phyloP scores from a whole-genome alignment of 2,113 vertebrate species.

The Chloroceryle aenea region DNA sequence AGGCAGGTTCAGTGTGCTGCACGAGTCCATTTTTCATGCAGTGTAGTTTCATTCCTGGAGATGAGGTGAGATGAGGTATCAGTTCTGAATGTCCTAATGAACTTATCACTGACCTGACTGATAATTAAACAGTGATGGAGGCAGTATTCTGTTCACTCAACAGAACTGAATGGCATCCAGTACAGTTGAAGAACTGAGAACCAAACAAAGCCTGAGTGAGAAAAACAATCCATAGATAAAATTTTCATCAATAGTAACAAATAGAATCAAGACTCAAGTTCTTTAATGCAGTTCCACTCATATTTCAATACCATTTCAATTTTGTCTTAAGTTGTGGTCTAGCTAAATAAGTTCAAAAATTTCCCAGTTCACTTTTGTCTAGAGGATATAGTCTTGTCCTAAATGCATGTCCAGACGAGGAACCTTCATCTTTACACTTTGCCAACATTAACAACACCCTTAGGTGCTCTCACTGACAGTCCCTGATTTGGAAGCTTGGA shows the following conservation, averaged over 20 bases:
- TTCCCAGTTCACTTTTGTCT: background rate
- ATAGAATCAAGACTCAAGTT: background rate
- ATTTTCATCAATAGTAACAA: background rate
- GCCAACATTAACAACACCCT: background rate
- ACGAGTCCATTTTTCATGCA: accelerated
- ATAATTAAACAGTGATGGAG: background rate
- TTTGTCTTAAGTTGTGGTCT: background rate
- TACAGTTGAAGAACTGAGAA: background rate
- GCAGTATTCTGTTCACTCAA: background rate
- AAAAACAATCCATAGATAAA: background rate
- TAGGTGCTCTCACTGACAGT: background rate
- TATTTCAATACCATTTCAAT: background rate
- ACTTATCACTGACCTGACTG: background rate
- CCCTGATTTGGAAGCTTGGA: background rate
- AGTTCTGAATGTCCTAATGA: background rate
- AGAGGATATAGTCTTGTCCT: background rate
- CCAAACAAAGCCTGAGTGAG: background rate
- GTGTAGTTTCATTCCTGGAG: background rate
- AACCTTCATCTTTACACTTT: background rate
- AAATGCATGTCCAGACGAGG: background rate
- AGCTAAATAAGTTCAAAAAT: background rate
- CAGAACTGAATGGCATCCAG: background rate
- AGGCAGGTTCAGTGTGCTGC: background rate
- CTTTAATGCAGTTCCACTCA: background rate
- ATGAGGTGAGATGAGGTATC: background rate